A percentile compares a stretch with the other conserved stretches of the same genome.
These are phyloP conservation scores for Physocephala rufipes DNA, from an alignment of 2,888 invertebrate genomes.

Conservation along the genomic window DNA sequence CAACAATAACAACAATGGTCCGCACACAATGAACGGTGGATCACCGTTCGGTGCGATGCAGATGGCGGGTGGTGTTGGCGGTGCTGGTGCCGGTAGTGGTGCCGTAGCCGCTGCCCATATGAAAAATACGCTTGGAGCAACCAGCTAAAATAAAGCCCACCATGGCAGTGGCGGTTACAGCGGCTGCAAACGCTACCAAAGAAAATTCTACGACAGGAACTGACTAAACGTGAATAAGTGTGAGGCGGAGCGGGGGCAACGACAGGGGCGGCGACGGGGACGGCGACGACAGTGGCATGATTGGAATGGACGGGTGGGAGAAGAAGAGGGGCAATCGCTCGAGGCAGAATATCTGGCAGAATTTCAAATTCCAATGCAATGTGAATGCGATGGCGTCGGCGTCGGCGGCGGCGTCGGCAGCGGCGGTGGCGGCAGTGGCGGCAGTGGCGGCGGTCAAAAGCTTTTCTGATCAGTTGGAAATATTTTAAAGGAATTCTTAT, in stretches of 20 bases:
- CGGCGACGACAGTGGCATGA: neutral
- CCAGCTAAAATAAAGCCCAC: constrained; percentile 65
- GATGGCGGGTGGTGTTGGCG: too few species aligned
- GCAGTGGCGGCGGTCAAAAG: too few species aligned
- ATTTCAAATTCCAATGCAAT: neutral
- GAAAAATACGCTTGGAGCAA: constrained; percentile 64
- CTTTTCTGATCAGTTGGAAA: too few species aligned
- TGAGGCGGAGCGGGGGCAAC: constrained; percentile 1
- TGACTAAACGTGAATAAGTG: constrained; percentile 47
- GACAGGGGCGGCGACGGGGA: neutral
- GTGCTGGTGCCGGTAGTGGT: constrained; percentile 49
- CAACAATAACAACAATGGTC: constrained; percentile 62
- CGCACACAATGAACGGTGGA: constrained; percentile 59
- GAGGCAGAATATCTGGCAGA: neutral
- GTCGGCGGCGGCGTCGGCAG: too few species aligned
- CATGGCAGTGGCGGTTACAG: constrained; percentile 47
- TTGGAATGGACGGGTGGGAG: neutral
- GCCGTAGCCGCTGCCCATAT: constrained; percentile 62
- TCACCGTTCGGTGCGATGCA: constrained; percentile 60
- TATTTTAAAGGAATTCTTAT: neutral
- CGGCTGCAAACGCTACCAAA: constrained; percentile 64
- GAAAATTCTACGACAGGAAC: constrained; percentile 62
- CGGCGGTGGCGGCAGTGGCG: neutral
- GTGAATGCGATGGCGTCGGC: neutral
- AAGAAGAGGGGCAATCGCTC: neutral